Conservation (phyloP, 2,888 invertebrate genomes). For the Thumatha senex region DNA sequence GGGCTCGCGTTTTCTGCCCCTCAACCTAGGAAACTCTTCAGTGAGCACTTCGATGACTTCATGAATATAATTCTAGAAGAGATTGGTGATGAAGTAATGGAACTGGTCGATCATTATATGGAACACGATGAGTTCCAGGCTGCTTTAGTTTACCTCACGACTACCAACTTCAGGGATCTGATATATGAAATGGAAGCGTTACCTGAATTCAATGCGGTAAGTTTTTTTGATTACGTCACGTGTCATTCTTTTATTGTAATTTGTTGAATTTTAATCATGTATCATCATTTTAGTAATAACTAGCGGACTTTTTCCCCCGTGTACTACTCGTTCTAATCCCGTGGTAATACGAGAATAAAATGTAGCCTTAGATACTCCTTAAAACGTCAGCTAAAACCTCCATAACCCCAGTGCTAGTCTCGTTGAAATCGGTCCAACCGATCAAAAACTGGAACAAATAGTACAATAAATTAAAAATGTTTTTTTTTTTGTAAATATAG, state of each 20-base stretch:
- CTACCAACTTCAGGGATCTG: slow-evolving; percentile 55
- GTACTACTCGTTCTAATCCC: too few relatives aligned
- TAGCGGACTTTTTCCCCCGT: too few relatives aligned
- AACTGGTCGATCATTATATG: slow-evolving; percentile 46
- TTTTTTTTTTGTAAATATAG: too few relatives aligned
- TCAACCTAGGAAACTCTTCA: slow-evolving; percentile 61
- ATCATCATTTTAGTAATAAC: too few relatives aligned
- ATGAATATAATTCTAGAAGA: slow-evolving; percentile 49
- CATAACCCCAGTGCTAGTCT: too few relatives aligned
- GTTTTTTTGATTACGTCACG: slow-evolving; percentile 24
- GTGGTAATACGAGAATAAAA: too few relatives aligned
- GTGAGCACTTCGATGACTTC: slow-evolving; percentile 65
- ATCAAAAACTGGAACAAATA: too few relatives aligned
- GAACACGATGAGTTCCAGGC: slow-evolving; percentile 56
- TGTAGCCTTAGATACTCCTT: too few relatives aligned
- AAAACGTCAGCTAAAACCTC: too few relatives aligned
- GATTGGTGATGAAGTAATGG: slow-evolving; percentile 38
- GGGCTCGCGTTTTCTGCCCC: slow-evolving; percentile 52
- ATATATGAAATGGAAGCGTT: slow-evolving; percentile 63
- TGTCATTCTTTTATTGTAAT: background rate
- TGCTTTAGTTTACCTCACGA: slow-evolving; percentile 48
- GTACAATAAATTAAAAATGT: too few relatives aligned
- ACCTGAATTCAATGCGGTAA: slow-evolving; percentile 66
- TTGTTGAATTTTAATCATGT: too few relatives aligned
- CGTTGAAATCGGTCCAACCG: too few relatives aligned